Percentiles rank a stretch among this genome's conserved stretches.
phyloP scores from a whole-genome alignment of 1,140 invertebrate genomes.

The Samia ricini region DNA sequence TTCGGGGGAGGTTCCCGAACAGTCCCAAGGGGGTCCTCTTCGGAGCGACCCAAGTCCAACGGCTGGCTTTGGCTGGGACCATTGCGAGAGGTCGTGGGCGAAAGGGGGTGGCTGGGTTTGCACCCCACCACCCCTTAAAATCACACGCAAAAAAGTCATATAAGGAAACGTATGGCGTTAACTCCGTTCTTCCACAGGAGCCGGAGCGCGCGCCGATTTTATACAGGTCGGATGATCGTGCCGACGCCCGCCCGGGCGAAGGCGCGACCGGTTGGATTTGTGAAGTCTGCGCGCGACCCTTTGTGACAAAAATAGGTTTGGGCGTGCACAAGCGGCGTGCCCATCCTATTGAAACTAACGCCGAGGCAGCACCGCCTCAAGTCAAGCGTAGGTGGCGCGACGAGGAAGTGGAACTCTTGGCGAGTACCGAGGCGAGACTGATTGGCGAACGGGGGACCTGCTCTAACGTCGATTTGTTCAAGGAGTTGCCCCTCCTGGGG shows the following conservation, averaged over 20 bases:
- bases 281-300: background rate
- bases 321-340: background rate
- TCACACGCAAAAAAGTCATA: background rate
- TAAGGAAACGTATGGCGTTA: background rate
- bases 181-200: background rate
- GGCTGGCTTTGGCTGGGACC: conserved; percentile 31
- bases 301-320: background rate
- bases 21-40: background rate
- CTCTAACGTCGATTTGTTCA: background rate
- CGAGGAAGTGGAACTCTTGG: background rate
- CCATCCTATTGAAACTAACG: background rate
- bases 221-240: background rate
- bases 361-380: background rate
- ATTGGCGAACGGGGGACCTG: background rate
- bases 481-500: too few relatives aligned
- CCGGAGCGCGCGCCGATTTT: background rate
- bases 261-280: background rate
- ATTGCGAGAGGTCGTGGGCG: background rate
- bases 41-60: conserved; percentile 2
- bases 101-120: conserved; percentile 6
- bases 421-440: background rate
- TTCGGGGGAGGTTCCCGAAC: background rate
- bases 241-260: background rate
- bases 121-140: background rate
- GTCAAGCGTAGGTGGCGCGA: background rate